Conservation (phyloP, 2,113 vertebrate genomes). For the Peromyscus leucopus region DNA sequence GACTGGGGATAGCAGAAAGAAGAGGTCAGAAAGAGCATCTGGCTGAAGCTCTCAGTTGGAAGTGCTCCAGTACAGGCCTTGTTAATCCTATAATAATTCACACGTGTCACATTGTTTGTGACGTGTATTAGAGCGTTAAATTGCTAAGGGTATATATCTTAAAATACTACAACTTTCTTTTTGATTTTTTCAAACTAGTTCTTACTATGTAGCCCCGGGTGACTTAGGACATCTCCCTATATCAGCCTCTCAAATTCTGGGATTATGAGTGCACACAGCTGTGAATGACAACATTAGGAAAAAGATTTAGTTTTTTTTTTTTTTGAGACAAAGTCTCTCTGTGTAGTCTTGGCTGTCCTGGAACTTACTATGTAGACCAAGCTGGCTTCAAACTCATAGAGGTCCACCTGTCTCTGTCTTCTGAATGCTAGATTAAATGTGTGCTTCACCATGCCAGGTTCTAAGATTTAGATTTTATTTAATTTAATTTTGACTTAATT, state of each 20-base stretch:
- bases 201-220: neutral
- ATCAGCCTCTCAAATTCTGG: too few species aligned
- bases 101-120: constrained; percentile 20
- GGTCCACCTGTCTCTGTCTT: neutral
- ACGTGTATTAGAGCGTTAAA: constrained; percentile 51
- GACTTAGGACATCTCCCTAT: neutral
- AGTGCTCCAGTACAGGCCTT: neutral
- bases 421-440: neutral
- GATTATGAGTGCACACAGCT: neutral
- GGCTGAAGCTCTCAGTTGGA: constrained; percentile 31
- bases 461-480: neutral
- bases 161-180: constrained; percentile 56
- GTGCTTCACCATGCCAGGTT: neutral
- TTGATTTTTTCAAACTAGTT: constrained; percentile 9
- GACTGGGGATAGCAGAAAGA: neutral
- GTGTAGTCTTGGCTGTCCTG: neutral
- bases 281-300: constrained; percentile 52
- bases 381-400: neutral
- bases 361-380: neutral
- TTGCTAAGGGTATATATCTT: constrained; percentile 49
- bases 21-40: constrained; percentile 11
- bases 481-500: neutral
- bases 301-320: neutral
- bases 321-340: neutral
- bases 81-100: constrained; percentile 49